These are phyloP conservation scores for Hemicrepidius hirtus DNA, from an alignment of 2,888 invertebrate genomes.

Conservation along the genomic window DNA sequence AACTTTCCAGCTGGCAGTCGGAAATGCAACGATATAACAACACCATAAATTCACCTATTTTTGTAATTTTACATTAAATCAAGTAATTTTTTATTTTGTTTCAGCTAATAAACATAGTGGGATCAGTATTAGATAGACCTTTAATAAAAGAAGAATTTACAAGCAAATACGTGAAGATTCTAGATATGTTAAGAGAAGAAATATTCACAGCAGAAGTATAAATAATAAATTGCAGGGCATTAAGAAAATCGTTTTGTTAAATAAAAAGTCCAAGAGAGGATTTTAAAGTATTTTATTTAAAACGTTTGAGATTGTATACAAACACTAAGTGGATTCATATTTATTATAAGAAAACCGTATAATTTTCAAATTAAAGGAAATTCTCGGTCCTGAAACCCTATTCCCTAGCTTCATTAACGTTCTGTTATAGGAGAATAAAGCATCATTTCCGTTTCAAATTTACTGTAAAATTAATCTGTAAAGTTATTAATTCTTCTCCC, in stretches of 20 bases:
- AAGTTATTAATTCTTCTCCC: slow-evolving; percentile 20
- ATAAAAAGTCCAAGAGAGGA: no score
- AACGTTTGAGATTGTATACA: neutral
- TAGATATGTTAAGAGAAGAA: slow-evolving; percentile 86
- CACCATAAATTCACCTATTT: neutral
- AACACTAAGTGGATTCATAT: neutral
- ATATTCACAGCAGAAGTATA: slow-evolving; percentile 79
- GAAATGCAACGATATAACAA: neutral
- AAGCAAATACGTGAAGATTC: slow-evolving; percentile 87
- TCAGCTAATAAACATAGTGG: slow-evolving; percentile 92
- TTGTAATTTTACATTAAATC: no score
- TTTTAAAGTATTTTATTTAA: neutral
- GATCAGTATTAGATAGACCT: slow-evolving; percentile 89
- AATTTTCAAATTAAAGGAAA: slow-evolving; percentile 12
- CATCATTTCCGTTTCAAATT: slow-evolving; percentile 23
- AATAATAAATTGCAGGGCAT: neutral
- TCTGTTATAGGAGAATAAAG: slow-evolving; percentile 16
- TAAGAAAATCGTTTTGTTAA: neutral
- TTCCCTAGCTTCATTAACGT: slow-evolving; percentile 21
- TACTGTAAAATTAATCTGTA: slow-evolving; percentile 18
- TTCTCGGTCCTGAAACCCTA: slow-evolving; percentile 11
- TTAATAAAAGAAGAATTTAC: slow-evolving; percentile 92
- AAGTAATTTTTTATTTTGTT: slow-evolving; percentile 63
- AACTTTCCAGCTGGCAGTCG: neutral
- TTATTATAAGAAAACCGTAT: slow-evolving; percentile 6